Evolutionary conservation across 2,113 vertebrate genomes (phyloP), one percentile per base, ranked within the genome.

Genomic region (Ranitomeya imitator): DNA sequence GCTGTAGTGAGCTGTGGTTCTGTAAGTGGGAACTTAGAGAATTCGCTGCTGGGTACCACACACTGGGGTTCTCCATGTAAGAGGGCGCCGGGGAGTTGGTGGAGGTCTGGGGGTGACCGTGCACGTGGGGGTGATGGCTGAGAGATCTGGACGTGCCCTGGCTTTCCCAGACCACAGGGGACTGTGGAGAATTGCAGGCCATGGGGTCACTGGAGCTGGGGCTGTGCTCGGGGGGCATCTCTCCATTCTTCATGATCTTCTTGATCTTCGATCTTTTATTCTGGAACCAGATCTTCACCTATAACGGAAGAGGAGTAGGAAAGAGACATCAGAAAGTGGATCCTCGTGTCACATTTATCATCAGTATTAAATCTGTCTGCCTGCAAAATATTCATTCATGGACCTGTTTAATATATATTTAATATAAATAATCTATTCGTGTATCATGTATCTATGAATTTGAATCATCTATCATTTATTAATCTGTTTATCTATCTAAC

Each of bases 221-320:
- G 86, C 98, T 99, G 96, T 98, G 98, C 90, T 99, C 98, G 10
- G 98, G 97, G 0, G 97, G 97, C 93, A 99, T 95, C 92, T 99
- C 98, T 71, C 98, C 98, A 89, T 97, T 99, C 93, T 99, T 99
- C 96, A 99, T 99, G 81, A 99, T 99, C 95, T 99, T 99, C 96
- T 99, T 99, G 94, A 99, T 96, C 94, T 99, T 99, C 88, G 98
- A 99, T 91, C 98, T 95, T 93, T 97, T 97, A 94, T 99, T 99
- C 94, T 99, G 98, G 93, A 99, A 99, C 98, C 98, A 99, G 57
- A 99, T 99, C 96, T 99, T 99, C 85, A 99, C 98, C 98, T 99
- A 86, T 2, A 78, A 23, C 13, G 19, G 7, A 79, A 51, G n/a
- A 31, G 14, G 67, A 23, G 57, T 0, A 15, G 26, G 11, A 45